Evolutionary conservation across 2,113 vertebrate genomes (phyloP), one percentile per base, ranked within the genome.

Genomic region (Argyrosomus japonicus): DNA sequence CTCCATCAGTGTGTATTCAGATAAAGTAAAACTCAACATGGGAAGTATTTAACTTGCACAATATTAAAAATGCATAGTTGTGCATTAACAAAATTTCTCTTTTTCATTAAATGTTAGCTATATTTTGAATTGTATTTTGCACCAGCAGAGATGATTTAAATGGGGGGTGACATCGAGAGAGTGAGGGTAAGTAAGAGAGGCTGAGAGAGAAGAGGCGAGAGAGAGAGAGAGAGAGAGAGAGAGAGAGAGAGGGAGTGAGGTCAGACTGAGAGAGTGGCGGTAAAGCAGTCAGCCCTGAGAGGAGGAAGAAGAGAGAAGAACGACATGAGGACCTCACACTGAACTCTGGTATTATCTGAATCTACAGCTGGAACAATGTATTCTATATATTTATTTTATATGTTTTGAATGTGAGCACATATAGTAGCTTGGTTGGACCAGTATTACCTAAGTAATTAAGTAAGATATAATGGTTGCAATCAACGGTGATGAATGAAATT

Each of bases 341-440:
- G 29, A 68, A 78, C 45, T 61, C 77, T 23, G 88, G 79, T 83
- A 75, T n/a, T 13, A 13, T 21, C 21, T 60, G 18, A 43, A 43
- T 17, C 51, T 64, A 10, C 57, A 63, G 2, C 9, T 45, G 2
- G 50, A 6, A 45, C 13, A 29, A 1, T 50, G 27, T 56, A 0
- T 12, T 36, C 8, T 53, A n/a, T 23, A 5, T 50, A 5, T 57
- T 9, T 25, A 3, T n/a, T 4, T 53, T 40, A 40, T 40, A 40
- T 40, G 9, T 40, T 1, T 2, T 40, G 36, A 40, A 14, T 53
- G 67, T 53, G 11, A 69, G 19, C 11, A 6, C 9, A 51, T 19
- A 27, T 3, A 50, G n/a, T 5, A 15, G 10, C 14, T n/a, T 18
- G 21, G 43, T 5, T 73, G 23, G 6, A 27, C 36, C 1, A 40